A percentile compares a stretch with the other conserved stretches of the same genome.
Evolutionary conservation across 1,140 invertebrate species (phyloP).

Genomic region (Drosophila bocqueti): DNA sequence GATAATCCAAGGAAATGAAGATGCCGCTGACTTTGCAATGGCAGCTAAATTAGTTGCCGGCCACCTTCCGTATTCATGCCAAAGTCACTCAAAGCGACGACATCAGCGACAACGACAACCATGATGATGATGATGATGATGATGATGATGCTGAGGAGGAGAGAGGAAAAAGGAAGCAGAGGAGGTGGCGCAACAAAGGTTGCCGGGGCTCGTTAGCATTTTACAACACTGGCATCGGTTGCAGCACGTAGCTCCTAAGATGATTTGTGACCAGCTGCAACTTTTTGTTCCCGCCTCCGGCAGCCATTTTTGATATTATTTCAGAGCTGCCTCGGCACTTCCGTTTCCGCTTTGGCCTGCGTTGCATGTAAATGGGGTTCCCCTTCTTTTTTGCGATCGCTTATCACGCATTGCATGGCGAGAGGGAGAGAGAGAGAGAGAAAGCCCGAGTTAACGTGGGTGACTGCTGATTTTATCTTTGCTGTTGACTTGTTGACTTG

Average conservation of each 20-base stretch:
- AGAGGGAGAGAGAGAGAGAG: constrained; percentile 10
- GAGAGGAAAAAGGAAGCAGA: constrained; percentile 1
- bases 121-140: constrained; percentile 3
- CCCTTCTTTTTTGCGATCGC: constrained; percentile 63
- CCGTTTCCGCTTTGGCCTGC: constrained; percentile 67
- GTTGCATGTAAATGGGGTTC: constrained; percentile 75
- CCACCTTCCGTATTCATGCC: constrained; percentile 62
- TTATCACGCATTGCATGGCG: constrained; percentile 52
- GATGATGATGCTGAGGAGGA: not conserved
- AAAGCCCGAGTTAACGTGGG: constrained; percentile 58
- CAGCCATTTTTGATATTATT: constrained; percentile 83
- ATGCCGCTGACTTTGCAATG: constrained; percentile 57
- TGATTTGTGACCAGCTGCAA: constrained; percentile 80
- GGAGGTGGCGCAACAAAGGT: constrained; percentile 59
- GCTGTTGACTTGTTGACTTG: constrained; percentile 81
- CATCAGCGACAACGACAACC: constrained; percentile 40
- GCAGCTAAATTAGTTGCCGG: constrained; percentile 76
- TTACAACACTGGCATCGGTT: constrained; percentile 75
- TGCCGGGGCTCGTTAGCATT: constrained; percentile 79
- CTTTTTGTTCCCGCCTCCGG: constrained; percentile 78
- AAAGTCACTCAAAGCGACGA: constrained; percentile 67
- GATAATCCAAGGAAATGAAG: constrained; percentile 55
- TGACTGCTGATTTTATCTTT: constrained; percentile 78
- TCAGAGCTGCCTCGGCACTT: constrained; percentile 72
- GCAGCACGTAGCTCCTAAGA: constrained; percentile 70